Conservation (phyloP, 2,888 invertebrate genomes). For the Apamea sordens region DNA sequence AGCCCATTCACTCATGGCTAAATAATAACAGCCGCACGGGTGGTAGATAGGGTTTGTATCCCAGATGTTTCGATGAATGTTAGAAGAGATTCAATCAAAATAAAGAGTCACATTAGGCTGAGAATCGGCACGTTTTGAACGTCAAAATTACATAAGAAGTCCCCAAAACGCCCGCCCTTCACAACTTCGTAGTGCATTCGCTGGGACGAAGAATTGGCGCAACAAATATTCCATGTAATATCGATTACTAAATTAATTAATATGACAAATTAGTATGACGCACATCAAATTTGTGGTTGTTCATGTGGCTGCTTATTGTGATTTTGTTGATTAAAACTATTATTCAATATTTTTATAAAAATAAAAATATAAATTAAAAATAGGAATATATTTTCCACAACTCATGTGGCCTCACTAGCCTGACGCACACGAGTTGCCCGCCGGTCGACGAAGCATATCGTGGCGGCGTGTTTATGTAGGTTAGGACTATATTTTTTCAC, state of each 20-base stretch:
- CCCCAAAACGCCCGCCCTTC: too few species aligned
- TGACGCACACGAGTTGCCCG: slow-evolving; percentile 64
- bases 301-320: not conserved
- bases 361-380: not conserved
- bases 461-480: slow-evolving; percentile 77
- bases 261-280: too few species aligned
- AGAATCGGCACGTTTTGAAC: too few species aligned
- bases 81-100: not conserved
- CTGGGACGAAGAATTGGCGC: too few species aligned
- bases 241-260: not conserved
- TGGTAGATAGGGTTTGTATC: not conserved
- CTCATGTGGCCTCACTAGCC: slow-evolving; percentile 14
- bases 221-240: not conserved
- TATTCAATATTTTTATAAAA: not conserved
- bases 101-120: too few species aligned
- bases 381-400: too few species aligned
- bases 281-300: not conserved
- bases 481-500: slow-evolving; percentile 80
- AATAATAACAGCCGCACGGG: not conserved
- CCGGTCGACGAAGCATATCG: slow-evolving; percentile 75
- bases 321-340: not conserved
- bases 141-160: too few species aligned
- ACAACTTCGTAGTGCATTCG: too few species aligned
- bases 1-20: not conserved
- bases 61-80: not conserved